Conservation (phyloP, 2,888 invertebrate species). For the Apotomis turbidana region DNA sequence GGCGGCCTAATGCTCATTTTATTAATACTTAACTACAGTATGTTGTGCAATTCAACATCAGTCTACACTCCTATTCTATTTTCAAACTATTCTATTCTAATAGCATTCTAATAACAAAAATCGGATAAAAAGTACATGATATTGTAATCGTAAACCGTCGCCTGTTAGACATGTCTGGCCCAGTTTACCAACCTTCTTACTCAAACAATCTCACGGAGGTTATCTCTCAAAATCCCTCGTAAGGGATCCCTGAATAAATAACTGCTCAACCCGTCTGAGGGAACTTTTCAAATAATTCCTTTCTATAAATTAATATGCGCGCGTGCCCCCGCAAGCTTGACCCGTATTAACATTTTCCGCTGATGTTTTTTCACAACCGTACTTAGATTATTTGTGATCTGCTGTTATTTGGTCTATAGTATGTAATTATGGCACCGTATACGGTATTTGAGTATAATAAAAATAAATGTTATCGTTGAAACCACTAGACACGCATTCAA, state of each 20-base stretch:
- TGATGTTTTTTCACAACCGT: slow-evolving; percentile 14
- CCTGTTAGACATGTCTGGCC: slow-evolving; percentile 12
- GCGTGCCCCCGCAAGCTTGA: slow-evolving; percentile 36
- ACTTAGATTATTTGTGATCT: slow-evolving; percentile 20
- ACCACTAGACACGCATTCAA: too few relatives aligned
- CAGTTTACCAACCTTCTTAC: slow-evolving; percentile 9
- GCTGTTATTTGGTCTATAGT: neutral
- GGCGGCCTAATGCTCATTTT: too few relatives aligned
- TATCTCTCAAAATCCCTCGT: slow-evolving; percentile 25
- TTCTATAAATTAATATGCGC: slow-evolving; percentile 40
- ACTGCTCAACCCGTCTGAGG: neutral
- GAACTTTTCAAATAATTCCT: slow-evolving; percentile 41
- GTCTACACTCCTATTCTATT: too few relatives aligned
- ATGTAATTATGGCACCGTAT: too few relatives aligned
- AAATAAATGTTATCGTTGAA: too few relatives aligned
- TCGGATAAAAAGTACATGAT: neutral
- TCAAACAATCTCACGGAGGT: slow-evolving; percentile 15
- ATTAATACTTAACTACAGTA: too few relatives aligned
- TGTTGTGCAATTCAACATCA: too few relatives aligned
- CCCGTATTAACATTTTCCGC: slow-evolving; percentile 32
- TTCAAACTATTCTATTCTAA: too few relatives aligned
- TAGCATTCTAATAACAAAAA: neutral
- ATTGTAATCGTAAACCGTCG: neutral
- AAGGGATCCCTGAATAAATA: slow-evolving; percentile 37
- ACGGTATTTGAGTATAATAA: too few relatives aligned